Evolutionary conservation across 2,888 invertebrate genomes (phyloP), one percentile per base, ranked within the genome.

Genomic region (Mesoligia furuncula): DNA sequence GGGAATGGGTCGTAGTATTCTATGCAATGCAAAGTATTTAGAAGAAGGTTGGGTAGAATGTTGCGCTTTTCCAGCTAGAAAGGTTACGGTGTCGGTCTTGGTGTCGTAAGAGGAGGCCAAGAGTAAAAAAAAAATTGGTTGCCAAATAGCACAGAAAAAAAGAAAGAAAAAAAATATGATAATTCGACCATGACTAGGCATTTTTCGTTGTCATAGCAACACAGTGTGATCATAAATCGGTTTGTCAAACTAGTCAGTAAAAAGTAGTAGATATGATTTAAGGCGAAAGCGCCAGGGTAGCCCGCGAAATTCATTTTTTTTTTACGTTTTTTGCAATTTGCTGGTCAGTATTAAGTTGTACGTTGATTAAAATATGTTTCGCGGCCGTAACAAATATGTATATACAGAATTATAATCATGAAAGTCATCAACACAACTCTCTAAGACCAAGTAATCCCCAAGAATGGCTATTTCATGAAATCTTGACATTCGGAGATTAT

Each of bases 21-120:
- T 48, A 24, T n/a, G 45, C 24, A 42, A 48, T 48, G 13, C 72
- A 20, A 80, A 51, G 20, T 66, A 78, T 59, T 61, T 61, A 42
- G 20, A 45, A 75, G 13, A 75, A 81, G 61, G 66, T 75, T 42
- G 15, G 1, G 8, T 48, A 31, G 11, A 27, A 57, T 67, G 1
- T 81, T 39, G 3, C 45, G 20, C 0, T 75, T 39, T 62, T 27
- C 45, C 54, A 45, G 61, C 4, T 45, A 8, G 15, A 67, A 75
- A 62, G 45, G n/a, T 48, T 62, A 31, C 0, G n/a, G n/a, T n/a
- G n/a, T n/a, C n/a, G n/a, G n/a, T n/a, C 31, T 11, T 31, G 31
- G 20, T 68, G 24, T 13, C 20, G 48, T 20, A 67, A 81, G 20
- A 45, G 7, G 27, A 36, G n/a, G 27, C 7, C 17, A 66, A 72